Evolutionary conservation across 2,888 invertebrate genomes (phyloP).

Genomic region (Idaea straminata): DNA sequence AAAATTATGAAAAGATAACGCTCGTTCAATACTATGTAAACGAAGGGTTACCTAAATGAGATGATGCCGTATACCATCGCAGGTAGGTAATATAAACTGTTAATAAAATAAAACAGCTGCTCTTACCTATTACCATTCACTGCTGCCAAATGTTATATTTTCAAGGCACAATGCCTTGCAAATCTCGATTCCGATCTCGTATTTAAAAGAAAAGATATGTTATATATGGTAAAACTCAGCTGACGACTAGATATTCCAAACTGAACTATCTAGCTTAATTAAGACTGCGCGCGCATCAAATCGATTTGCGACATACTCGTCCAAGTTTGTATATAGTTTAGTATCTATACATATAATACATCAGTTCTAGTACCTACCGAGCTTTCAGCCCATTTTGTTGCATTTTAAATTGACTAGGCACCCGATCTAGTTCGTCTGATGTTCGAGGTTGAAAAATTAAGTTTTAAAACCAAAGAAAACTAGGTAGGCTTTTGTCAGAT

Average conservation of each 20-base stretch:
- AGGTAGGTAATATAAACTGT: not conserved
- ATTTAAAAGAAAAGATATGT: not conserved
- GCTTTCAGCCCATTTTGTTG: not conserved
- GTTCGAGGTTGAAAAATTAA: not conserved
- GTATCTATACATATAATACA: not conserved
- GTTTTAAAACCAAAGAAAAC: not conserved
- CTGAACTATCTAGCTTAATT: slow-evolving; percentile 17
- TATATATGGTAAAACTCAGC: slow-evolving; percentile 38
- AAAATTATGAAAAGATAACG: not conserved
- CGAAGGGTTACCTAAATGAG: not conserved
- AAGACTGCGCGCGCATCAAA: slow-evolving; percentile 67
- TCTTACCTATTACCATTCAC: not conserved
- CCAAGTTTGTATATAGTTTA: slow-evolving; percentile 34
- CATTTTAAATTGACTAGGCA: not conserved
- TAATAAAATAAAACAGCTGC: not conserved
- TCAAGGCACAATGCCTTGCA: slow-evolving; percentile 1
- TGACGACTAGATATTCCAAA: slow-evolving; percentile 36
- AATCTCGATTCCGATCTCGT: not conserved
- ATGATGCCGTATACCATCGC: not conserved
- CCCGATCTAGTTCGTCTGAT: not conserved
- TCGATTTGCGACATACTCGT: slow-evolving; percentile 53
- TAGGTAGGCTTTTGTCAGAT: not conserved
- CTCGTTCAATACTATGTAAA: not conserved
- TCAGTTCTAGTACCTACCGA: not conserved
- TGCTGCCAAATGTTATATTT: not conserved